These are phyloP conservation scores for Lasioglossum lativentre DNA, from an alignment of 2,888 invertebrate species.

Conservation along the genomic window DNA sequence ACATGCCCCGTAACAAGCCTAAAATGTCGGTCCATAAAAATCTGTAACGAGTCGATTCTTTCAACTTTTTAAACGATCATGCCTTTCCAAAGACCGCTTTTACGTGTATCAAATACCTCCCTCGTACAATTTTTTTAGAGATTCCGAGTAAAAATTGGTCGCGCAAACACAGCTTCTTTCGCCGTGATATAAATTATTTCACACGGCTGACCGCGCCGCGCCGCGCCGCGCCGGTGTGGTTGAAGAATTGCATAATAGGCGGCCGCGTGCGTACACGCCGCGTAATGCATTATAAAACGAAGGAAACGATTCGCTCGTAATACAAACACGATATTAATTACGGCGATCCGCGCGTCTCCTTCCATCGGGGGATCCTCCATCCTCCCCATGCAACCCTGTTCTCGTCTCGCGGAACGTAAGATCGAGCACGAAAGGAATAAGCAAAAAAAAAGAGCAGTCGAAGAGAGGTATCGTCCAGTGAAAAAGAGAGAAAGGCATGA, in stretches of 20 bases:
- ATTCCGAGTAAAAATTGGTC: neutral
- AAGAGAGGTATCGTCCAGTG: constrained; percentile 22
- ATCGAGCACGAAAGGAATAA: constrained; percentile 19
- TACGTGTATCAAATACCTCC: too few species aligned
- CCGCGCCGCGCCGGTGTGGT: neutral
- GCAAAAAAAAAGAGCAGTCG: constrained; percentile 36
- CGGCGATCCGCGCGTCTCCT: constrained; percentile 17
- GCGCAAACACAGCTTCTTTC: neutral
- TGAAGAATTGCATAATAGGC: constrained; percentile 25
- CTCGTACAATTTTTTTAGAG: neutral
- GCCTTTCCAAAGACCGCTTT: neutral
- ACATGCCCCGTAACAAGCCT: neutral
- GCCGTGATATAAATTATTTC: constrained; percentile 22
- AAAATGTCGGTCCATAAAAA: neutral
- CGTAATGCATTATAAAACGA: constrained; percentile 32
- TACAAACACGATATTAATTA: constrained; percentile 45
- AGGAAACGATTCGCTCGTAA: constrained; percentile 35
- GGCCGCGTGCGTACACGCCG: neutral
- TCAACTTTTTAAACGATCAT: neutral
- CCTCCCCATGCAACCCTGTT: neutral
- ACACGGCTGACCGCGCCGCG: too few species aligned
- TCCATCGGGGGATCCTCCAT: neutral
- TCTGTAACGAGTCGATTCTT: neutral
- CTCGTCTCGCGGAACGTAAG: neutral
- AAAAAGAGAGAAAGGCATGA: neutral